These are phyloP conservation scores for Galleria mellonella DNA, from an alignment of 1,140 invertebrate genomes.

Conservation along the genomic window DNA sequence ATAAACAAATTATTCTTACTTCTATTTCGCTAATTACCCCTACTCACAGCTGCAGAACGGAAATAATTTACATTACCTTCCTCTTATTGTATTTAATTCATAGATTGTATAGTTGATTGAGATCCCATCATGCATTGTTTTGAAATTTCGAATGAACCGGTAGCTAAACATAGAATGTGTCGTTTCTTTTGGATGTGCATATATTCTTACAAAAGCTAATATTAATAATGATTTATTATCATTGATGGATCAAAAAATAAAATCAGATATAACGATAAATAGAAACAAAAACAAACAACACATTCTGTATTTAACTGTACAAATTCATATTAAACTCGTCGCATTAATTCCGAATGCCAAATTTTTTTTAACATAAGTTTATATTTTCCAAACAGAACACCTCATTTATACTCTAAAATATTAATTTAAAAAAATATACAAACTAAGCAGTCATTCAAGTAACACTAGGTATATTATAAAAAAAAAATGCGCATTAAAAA, in stretches of 20 bases:
- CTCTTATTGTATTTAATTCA: constrained; percentile 42
- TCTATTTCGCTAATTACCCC: constrained; percentile 43
- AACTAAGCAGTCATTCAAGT: constrained; percentile 70
- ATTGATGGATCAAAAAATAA: not conserved
- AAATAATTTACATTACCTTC: constrained; percentile 44
- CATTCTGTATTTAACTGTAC: constrained; percentile 3
- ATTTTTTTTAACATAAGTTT: constrained; percentile 30
- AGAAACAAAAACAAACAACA: not conserved
- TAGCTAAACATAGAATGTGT: constrained; percentile 16
- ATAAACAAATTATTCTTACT: constrained; percentile 20
- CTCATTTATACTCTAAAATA: constrained; percentile 38
- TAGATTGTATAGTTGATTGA: constrained; percentile 44
- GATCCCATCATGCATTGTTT: constrained; percentile 47
- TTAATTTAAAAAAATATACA: constrained; percentile 59
- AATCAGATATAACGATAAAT: not conserved
- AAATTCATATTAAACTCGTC: constrained; percentile 11
- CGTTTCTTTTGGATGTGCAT: not conserved
- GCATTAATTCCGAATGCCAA: constrained; percentile 18
- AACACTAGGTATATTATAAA: constrained; percentile 48
- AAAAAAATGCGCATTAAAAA: constrained; percentile 44
- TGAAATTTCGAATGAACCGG: constrained; percentile 26
- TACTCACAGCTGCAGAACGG: constrained; percentile 63
- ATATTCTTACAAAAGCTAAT: too few species aligned
- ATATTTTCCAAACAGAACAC: constrained; percentile 49
- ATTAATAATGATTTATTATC: too few species aligned